phyloP scores from a whole-genome alignment of 2,888 invertebrate genomes.

The Halocaridina rubra region DNA sequence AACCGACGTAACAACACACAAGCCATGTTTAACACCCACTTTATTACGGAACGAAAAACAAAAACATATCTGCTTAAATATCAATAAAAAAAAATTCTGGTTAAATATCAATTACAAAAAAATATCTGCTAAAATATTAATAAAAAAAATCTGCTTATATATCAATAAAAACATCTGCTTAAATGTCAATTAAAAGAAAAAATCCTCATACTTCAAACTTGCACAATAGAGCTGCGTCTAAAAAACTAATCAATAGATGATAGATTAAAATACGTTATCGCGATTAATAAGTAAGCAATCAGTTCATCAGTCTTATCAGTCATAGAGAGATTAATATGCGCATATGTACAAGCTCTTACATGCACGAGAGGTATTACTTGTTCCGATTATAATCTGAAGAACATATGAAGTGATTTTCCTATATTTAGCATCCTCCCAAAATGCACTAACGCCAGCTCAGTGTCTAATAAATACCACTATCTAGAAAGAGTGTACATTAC shows the following conservation, averaged over 20 bases:
- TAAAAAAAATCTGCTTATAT: no score
- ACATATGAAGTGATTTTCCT: conserved; percentile 20
- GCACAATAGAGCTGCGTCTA: no score
- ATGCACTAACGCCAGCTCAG: conserved; percentile 6
- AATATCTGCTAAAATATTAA: conserved; percentile 2
- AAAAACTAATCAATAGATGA: no score
- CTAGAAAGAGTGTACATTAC: conserved; percentile 31
- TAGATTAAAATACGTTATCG: no score
- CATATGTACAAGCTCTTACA: not conserved
- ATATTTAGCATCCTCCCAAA: conserved; percentile 24
- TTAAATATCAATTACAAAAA: not conserved
- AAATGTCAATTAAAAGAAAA: no score
- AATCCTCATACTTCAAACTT: no score
- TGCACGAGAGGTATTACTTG: not conserved
- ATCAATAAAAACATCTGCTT: no score
- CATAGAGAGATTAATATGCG: no score
- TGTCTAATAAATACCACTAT: conserved; percentile 41
- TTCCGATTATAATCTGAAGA: not conserved
- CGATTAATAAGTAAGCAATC: no score
- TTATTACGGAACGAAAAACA: not conserved
- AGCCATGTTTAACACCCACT: not conserved
- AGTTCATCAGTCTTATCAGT: no score
- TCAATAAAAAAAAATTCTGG: not conserved
- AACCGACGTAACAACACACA: not conserved
- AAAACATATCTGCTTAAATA: not conserved